phyloP scores from a whole-genome alignment of 2,113 vertebrate species.

The Perognathus longimembris region DNA sequence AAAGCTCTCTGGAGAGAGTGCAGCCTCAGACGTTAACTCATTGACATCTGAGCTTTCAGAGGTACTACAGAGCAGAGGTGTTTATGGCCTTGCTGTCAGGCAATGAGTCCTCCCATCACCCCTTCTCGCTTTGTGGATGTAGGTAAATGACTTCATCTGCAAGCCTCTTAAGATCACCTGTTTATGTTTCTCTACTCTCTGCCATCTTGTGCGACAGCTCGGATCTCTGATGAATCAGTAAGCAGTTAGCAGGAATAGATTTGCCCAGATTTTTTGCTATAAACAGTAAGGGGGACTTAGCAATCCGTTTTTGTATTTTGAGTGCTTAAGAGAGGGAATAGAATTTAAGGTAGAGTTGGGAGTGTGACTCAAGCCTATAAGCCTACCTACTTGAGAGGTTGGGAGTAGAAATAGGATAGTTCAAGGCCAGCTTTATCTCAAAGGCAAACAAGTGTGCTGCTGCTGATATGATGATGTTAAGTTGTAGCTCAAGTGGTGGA shows the following conservation, averaged over 20 bases:
- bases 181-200: slow-evolving; percentile 28
- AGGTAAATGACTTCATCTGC: neutral
- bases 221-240: neutral
- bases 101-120: neutral
- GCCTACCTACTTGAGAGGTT: too few species aligned
- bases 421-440: too few species aligned
- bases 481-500: too few species aligned
- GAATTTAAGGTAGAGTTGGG: neutral
- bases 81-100: neutral
- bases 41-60: neutral
- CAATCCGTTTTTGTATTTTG: slow-evolving; percentile 15
- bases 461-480: too few species aligned
- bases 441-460: too few species aligned
- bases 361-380: too few species aligned
- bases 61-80: neutral
- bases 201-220: neutral
- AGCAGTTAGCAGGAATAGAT: neutral
- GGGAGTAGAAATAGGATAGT: too few species aligned
- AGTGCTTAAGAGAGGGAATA: neutral
- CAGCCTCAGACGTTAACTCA: neutral
- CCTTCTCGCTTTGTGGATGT: neutral
- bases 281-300: neutral
- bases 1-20: neutral
- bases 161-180: neutral
- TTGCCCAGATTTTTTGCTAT: slow-evolving; percentile 4